phyloP scores from a whole-genome alignment of 2,113 vertebrate species.

The Leptodactylus fuscus region DNA sequence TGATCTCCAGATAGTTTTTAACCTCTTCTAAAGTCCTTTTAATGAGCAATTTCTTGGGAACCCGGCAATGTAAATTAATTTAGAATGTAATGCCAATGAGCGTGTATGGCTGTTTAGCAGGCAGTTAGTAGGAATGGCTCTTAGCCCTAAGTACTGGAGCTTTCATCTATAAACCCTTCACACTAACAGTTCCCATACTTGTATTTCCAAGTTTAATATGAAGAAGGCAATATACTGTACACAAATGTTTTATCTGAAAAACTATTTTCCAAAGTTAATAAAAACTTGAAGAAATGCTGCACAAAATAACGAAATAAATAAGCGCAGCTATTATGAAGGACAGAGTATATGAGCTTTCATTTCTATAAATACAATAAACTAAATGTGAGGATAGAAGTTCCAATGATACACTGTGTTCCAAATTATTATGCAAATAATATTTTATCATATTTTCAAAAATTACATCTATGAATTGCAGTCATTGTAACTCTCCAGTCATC shows the following conservation, averaged over 20 bases:
- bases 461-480: too few species aligned
- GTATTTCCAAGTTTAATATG: neutral
- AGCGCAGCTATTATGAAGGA: neutral
- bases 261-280: neutral
- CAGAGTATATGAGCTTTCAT: neutral
- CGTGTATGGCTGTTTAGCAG: constrained; percentile 14
- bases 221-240: neutral
- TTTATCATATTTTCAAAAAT: too few species aligned
- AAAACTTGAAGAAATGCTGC: neutral
- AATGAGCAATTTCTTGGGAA: constrained; percentile 27
- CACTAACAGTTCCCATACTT: neutral
- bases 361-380: neutral
- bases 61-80: constrained; percentile 19
- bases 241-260: neutral
- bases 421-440: too few species aligned
- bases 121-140: neutral
- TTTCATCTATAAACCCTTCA: neutral
- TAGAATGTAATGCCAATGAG: constrained; percentile 23
- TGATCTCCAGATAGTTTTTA: constrained; percentile 29
- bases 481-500: too few species aligned
- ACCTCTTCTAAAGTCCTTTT: constrained; percentile 44
- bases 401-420: neutral
- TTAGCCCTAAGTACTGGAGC: neutral
- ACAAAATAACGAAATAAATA: neutral
- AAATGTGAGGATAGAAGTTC: neutral